phyloP scores from a whole-genome alignment of 1,140 invertebrate species.

The Bactericera cockerelli region DNA sequence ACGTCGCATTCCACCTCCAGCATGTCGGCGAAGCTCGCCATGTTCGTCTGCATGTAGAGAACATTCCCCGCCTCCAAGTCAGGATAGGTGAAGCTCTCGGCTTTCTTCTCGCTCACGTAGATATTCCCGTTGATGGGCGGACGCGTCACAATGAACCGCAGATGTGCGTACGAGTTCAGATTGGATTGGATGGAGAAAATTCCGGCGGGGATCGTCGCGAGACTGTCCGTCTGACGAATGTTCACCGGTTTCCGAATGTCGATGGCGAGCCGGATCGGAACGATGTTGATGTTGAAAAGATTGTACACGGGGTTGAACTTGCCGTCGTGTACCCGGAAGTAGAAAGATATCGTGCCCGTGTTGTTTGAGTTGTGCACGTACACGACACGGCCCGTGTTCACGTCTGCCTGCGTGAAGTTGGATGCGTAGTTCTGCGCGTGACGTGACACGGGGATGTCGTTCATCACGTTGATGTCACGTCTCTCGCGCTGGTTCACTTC shows the following conservation, averaged over 20 bases:
- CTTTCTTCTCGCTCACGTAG: constrained; percentile 48
- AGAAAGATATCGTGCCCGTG: constrained; percentile 57
- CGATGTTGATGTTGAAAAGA: constrained; percentile 67
- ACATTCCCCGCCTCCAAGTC: constrained; percentile 60
- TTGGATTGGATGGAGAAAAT: constrained; percentile 72
- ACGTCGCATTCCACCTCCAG: neutral
- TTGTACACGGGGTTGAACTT: constrained; percentile 64
- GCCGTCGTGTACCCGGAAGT: constrained; percentile 82
- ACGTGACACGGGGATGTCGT: constrained; percentile 29
- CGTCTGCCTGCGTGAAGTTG: constrained; percentile 74
- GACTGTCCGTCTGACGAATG: constrained; percentile 66
- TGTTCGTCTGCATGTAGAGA: constrained; percentile 78
- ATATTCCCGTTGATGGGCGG: constrained; percentile 60
- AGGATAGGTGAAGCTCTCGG: constrained; percentile 52
- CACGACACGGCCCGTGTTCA: constrained; percentile 63
- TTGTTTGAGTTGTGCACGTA: constrained; percentile 58
- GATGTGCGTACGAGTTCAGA: constrained; percentile 46
- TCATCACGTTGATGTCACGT: constrained; percentile 38
- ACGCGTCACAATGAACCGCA: constrained; percentile 62
- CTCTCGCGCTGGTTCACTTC: constrained; percentile 27
- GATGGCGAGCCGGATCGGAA: constrained; percentile 59
- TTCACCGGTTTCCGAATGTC: constrained; percentile 45
- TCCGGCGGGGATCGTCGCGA: constrained; percentile 53
- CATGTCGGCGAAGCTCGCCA: constrained; percentile 63
- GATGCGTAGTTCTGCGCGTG: constrained; percentile 32